Conservation (phyloP, 2,888 invertebrate species). For the Malthinus seriepunctatus region DNA sequence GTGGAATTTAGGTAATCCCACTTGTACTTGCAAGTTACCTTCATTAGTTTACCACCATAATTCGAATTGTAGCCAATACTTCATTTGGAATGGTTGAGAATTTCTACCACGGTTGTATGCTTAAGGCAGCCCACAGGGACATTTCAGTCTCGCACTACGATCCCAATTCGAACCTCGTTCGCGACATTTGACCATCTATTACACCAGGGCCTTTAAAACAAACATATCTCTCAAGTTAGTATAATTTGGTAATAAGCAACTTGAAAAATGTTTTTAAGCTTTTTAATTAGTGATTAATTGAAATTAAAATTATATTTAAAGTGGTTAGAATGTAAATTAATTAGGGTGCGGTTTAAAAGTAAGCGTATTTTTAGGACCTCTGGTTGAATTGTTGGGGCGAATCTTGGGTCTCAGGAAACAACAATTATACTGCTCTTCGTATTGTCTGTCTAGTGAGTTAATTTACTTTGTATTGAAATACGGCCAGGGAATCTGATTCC, state of each 20-base stretch:
- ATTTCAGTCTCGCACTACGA: conserved; percentile 51
- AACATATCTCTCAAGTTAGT: conserved; percentile 22
- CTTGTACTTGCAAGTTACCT: conserved; percentile 35
- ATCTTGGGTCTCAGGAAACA: conserved; percentile 31
- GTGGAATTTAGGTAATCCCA: conserved; percentile 28
- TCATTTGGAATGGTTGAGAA: conserved; percentile 42
- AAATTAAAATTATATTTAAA: not conserved
- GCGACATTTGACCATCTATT: conserved; percentile 52
- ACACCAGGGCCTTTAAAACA: conserved; percentile 45
- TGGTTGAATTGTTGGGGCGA: conserved; percentile 26
- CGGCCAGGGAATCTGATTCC: conserved; percentile 38
- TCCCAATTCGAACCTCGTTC: conserved; percentile 47
- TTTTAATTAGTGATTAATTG: not conserved
- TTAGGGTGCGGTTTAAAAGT: too few relatives aligned
- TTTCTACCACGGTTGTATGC: conserved; percentile 44
- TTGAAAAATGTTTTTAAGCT: not conserved
- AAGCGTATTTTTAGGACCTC: conserved; percentile 20
- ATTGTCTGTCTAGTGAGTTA: conserved; percentile 40
- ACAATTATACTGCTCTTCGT: conserved; percentile 37
- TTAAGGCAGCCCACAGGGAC: conserved; percentile 48
- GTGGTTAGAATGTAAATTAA: too few relatives aligned
- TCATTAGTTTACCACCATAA: conserved; percentile 36
- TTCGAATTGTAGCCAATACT: conserved; percentile 42
- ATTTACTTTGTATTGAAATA: conserved; percentile 44
- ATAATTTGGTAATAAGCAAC: not conserved